These are phyloP conservation scores for Cinclus cinclus DNA, from an alignment of 2,113 vertebrate genomes.

Conservation along the genomic window DNA sequence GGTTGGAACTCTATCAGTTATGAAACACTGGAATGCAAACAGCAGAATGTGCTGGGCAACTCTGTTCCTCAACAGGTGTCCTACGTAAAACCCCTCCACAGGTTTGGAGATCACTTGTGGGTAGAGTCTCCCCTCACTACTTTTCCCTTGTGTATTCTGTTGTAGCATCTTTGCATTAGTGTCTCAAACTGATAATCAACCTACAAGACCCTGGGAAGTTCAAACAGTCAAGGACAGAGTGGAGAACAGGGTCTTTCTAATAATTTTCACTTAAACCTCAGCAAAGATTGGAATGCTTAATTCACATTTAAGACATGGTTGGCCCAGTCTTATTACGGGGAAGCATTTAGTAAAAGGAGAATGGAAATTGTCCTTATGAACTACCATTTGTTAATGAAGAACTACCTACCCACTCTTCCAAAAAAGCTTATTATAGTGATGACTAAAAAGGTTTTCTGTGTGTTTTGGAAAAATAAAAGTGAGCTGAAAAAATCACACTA, in stretches of 20 bases:
- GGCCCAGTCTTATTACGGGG: neutral
- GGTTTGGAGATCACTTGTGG: neutral
- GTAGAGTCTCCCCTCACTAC: neutral
- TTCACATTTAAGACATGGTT: neutral
- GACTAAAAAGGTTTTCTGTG: neutral
- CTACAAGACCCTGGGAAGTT: neutral
- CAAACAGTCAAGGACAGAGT: neutral
- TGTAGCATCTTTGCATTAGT: neutral
- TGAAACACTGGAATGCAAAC: neutral
- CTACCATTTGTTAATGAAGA: neutral
- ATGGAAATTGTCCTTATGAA: neutral
- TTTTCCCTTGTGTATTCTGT: neutral
- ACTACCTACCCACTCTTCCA: neutral
- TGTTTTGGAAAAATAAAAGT: neutral
- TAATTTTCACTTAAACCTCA: neutral
- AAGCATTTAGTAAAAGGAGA: neutral
- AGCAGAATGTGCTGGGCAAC: neutral
- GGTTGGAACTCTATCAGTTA: neutral
- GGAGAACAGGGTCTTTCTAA: neutral
- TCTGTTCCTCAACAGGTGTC: neutral
- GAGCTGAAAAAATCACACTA: neutral
- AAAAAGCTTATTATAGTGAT: neutral
- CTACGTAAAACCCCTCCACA: neutral
- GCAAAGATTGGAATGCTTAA: neutral
- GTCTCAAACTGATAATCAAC: neutral